phyloP scores from a whole-genome alignment of 1,140 invertebrate genomes.

The Xylocopa sonorina region DNA sequence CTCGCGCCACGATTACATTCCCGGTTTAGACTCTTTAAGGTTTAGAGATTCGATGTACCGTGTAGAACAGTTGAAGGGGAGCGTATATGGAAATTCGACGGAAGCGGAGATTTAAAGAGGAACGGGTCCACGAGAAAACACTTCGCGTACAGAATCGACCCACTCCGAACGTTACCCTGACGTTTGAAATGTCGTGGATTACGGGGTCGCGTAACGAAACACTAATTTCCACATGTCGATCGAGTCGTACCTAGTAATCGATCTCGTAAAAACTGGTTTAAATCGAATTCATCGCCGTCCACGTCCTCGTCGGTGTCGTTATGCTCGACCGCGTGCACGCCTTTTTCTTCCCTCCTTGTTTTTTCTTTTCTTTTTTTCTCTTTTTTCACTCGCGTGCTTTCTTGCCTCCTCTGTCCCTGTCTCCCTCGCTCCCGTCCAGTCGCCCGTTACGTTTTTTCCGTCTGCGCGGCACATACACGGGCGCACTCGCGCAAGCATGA shows the following conservation, averaged over 20 bases:
- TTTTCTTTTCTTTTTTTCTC: not conserved
- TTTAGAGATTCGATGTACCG: too few relatives aligned
- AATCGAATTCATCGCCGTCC: conserved; percentile 42
- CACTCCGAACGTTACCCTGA: conserved; percentile 5
- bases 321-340: conserved; percentile 23
- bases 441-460: conserved; percentile 45
- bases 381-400: conserved; percentile 29
- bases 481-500: not conserved
- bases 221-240: conserved; percentile 48
- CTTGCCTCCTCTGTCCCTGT: conserved; percentile 1
- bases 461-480: conserved; percentile 26
- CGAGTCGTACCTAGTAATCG: conserved; percentile 32
- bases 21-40: too few relatives aligned
- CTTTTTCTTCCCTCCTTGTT: conserved; percentile 1
- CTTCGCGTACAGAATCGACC: not conserved
- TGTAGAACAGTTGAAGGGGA: too few relatives aligned
- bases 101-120: conserved; percentile 1
- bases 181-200: conserved; percentile 25
- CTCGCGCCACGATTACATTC: too few relatives aligned
- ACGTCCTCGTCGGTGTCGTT: conserved; percentile 17
- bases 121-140: not conserved
- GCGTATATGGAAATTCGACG: too few relatives aligned
- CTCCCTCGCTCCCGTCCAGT: not conserved
- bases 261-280: conserved; percentile 50
- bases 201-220: conserved; percentile 3